phyloP scores from a whole-genome alignment of 2,888 invertebrate genomes.

The Isoperla grammatica region DNA sequence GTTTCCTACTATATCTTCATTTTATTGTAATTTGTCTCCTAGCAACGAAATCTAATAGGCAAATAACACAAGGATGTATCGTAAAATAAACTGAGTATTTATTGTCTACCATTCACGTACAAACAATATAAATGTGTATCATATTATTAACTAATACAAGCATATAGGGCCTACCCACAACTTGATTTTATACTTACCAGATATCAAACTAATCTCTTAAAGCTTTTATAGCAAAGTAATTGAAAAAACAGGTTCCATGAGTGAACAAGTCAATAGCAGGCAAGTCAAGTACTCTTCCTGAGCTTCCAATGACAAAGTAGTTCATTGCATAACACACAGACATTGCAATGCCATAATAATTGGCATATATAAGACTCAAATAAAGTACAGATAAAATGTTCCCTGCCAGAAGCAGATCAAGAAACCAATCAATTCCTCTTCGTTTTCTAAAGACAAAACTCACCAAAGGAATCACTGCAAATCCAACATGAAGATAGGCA shows the following conservation, averaged over 20 bases:
- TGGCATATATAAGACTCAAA: constrained; percentile 37
- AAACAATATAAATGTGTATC: no score
- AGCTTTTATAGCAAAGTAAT: constrained; percentile 40
- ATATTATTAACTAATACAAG: no score
- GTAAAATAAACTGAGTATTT: no score
- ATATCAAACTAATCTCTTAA: constrained; percentile 22
- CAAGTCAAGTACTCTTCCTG: constrained; percentile 37
- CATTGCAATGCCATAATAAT: constrained; percentile 37
- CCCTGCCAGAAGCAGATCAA: constrained; percentile 36
- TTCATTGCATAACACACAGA: constrained; percentile 39
- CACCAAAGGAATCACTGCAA: background rate
- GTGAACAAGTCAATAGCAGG: constrained; percentile 42
- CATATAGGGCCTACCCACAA: no score
- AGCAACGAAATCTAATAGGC: no score
- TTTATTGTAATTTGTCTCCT: no score
- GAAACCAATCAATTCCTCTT: constrained; percentile 23
- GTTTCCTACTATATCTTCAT: no score
- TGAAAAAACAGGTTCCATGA: constrained; percentile 42
- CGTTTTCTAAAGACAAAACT: no score
- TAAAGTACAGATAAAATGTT: constrained; percentile 37
- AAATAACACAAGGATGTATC: no score
- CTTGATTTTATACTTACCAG: no score
- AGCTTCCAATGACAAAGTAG: constrained; percentile 39
- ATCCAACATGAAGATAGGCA: background rate
- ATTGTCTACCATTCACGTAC: no score